Percentiles rank a stretch among this genome's conserved stretches.
These are phyloP conservation scores for Poecilia gillii DNA, from an alignment of 2,797 vertebrate species.

Conservation along the genomic window DNA sequence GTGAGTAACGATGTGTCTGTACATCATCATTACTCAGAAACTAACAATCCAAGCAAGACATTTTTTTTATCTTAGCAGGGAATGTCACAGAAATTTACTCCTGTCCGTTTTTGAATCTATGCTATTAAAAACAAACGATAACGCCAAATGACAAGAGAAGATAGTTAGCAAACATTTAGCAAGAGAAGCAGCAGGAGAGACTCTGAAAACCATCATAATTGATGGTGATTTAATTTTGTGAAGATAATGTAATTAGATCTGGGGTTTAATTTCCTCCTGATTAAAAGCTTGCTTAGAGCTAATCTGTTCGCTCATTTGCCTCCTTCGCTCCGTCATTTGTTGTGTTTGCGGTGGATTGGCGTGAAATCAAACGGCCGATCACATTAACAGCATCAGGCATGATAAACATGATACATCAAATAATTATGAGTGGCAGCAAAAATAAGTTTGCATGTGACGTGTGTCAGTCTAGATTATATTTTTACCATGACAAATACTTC, in stretches of 20 bases:
- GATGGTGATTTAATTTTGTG: slow-evolving; percentile 57
- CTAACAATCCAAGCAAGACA: slow-evolving; percentile 50
- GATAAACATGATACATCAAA: slow-evolving; percentile 30
- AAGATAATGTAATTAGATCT: slow-evolving; percentile 65
- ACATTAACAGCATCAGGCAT: slow-evolving; percentile 32
- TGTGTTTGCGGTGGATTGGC: slow-evolving; percentile 16
- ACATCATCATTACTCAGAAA: slow-evolving; percentile 21
- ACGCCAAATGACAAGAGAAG: slow-evolving; percentile 24
- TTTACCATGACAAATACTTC: background rate
- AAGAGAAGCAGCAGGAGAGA: slow-evolving; percentile 29
- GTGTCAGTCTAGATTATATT: background rate
- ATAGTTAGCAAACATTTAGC: slow-evolving; percentile 8
- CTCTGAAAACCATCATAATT: slow-evolving; percentile 36
- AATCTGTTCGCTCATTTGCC: slow-evolving; percentile 52
- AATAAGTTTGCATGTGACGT: background rate
- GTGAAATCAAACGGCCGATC: slow-evolving; percentile 30
- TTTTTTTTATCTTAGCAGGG: slow-evolving; percentile 25
- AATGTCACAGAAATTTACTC: slow-evolving; percentile 32
- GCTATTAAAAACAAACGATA: slow-evolving; percentile 36
- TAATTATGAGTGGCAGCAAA: slow-evolving; percentile 17
- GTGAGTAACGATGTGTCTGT: slow-evolving; percentile 37
- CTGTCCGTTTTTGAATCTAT: slow-evolving; percentile 41
- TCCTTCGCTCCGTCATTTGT: slow-evolving; percentile 45
- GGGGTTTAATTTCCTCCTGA: slow-evolving; percentile 51
- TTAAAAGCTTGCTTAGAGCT: slow-evolving; percentile 61